Percentiles rank a stretch among this genome's conserved stretches.
Conservation (phyloP, 2,113 vertebrate genomes). For the Ramphastos sulfuratus region DNA sequence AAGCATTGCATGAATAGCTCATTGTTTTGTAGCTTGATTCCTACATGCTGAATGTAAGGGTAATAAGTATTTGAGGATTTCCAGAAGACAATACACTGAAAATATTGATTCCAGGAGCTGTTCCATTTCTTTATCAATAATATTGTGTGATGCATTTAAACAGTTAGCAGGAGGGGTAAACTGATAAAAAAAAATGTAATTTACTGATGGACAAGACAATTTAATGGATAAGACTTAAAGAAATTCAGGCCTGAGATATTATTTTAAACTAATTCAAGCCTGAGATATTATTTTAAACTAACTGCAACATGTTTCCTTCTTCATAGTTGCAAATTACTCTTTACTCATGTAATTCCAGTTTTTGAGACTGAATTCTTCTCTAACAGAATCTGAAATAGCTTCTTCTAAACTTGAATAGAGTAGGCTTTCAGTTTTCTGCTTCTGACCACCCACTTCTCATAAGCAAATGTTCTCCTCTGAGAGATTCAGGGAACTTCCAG, state of each 20-base stretch:
- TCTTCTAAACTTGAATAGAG: background rate
- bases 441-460: background rate
- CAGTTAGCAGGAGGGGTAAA: background rate
- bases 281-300: background rate
- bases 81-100: background rate
- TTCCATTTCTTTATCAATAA: background rate
- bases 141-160: background rate
- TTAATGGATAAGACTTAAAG: background rate
- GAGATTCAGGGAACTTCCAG: background rate
- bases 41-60: background rate
- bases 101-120: background rate
- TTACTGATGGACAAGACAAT: background rate
- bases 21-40: background rate
- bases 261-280: background rate
- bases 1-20: background rate
- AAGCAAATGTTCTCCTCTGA: background rate
- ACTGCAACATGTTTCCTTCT: background rate
- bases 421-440: background rate
- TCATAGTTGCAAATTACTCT: background rate
- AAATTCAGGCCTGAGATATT: background rate
- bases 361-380: background rate
- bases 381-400: background rate
- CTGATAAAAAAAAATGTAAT: background rate
- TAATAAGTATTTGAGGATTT: background rate
- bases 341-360: background rate